Conservation (phyloP, 1,140 invertebrate species). For the Drosophila watanabei region DNA sequence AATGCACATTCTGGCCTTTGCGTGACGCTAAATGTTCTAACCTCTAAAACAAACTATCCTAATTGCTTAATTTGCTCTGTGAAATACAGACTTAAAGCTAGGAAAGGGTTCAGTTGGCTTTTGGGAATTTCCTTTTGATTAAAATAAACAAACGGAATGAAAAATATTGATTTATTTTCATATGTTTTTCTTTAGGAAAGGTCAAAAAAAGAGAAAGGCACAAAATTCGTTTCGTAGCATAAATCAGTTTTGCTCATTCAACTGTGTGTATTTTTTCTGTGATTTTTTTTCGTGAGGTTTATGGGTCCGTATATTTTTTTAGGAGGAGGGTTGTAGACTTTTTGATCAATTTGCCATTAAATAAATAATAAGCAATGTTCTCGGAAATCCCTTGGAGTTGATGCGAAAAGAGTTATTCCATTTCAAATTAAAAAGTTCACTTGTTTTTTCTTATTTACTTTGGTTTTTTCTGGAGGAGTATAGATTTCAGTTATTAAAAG, state of each 20-base stretch:
- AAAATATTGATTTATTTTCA: slow-evolving; percentile 30
- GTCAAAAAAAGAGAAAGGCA: slow-evolving; percentile 3
- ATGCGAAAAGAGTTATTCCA: slow-evolving; percentile 4
- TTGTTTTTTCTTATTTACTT: neutral
- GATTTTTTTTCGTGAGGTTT: neutral
- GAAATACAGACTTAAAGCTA: neutral
- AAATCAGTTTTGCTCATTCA: slow-evolving; percentile 31
- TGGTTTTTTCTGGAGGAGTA: neutral
- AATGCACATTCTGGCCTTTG: slow-evolving; percentile 12
- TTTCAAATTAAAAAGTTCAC: slow-evolving; percentile 7
- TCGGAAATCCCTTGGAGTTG: neutral
- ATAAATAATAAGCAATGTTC: slow-evolving; percentile 22
- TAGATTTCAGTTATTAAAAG: neutral
- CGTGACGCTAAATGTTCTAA: slow-evolving; percentile 30
- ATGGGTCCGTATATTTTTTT: slow-evolving; percentile 2
- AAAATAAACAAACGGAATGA: slow-evolving; percentile 29
- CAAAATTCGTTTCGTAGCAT: slow-evolving; percentile 11
- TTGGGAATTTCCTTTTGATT: slow-evolving; percentile 7
- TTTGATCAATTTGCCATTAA: slow-evolving; percentile 34
- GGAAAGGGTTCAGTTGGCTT: too few species aligned
- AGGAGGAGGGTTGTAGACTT: neutral
- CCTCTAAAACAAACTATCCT: slow-evolving; percentile 6
- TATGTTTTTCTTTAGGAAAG: slow-evolving; percentile 8
- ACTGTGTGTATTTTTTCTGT: slow-evolving; percentile 14
- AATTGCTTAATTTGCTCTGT: slow-evolving; percentile 13